Evolutionary conservation across 2,113 vertebrate species (phyloP).

Genomic region (Chitala chitala): DNA sequence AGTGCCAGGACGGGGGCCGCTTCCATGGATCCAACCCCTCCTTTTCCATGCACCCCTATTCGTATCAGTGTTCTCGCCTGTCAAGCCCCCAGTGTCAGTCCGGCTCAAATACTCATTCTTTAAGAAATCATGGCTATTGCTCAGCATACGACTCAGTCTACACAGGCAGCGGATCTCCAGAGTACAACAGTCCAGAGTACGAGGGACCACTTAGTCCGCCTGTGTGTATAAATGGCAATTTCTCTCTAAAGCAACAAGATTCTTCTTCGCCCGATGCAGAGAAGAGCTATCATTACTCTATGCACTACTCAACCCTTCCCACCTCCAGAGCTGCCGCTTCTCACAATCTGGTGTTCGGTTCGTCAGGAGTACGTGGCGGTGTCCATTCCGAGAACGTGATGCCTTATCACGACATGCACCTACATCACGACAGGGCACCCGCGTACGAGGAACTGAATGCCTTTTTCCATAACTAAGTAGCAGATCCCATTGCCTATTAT

Average conservation of each 20-base stretch:
- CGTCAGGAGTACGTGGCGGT: slow-evolving; percentile 78
- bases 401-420: slow-evolving; percentile 85
- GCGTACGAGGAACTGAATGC: slow-evolving; percentile 94
- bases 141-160: slow-evolving; percentile 79
- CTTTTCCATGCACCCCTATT: slow-evolving; percentile 86
- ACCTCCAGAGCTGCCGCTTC: slow-evolving; percentile 67
- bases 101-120: slow-evolving; percentile 66
- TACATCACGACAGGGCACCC: slow-evolving; percentile 84
- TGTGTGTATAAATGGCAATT: slow-evolving; percentile 83
- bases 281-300: slow-evolving; percentile 94
- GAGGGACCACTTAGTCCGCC: slow-evolving; percentile 87
- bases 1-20: slow-evolving; percentile 75
- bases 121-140: slow-evolving; percentile 80
- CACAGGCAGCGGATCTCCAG: slow-evolving; percentile 78
- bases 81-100: slow-evolving; percentile 83
- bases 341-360: slow-evolving; percentile 77
- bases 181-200: slow-evolving; percentile 93
- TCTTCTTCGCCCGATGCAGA: slow-evolving; percentile 79
- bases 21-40: slow-evolving; percentile 82
- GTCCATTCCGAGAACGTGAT: slow-evolving; percentile 90
- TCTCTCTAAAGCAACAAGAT: slow-evolving; percentile 83
- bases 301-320: slow-evolving; percentile 88
- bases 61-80: slow-evolving; percentile 83
- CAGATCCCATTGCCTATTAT: slow-evolving; percentile 39
- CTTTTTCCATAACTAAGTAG: slow-evolving; percentile 87